Evolutionary conservation across 1,140 invertebrate species (phyloP), one percentile per base, ranked within the genome.

Genomic region (Drosophila nigromelanica): DNA sequence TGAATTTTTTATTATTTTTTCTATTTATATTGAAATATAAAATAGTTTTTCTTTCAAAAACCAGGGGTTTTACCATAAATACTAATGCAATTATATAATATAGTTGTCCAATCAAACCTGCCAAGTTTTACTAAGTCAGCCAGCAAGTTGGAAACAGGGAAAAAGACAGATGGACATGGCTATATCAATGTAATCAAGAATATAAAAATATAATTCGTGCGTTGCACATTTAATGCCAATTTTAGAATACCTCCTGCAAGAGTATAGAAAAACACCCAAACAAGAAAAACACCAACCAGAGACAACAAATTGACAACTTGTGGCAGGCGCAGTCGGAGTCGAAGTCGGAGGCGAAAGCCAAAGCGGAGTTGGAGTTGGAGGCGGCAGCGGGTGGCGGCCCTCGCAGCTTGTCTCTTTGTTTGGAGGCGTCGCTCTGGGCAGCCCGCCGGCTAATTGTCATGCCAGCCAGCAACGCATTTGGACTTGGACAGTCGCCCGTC

Each of bases 401-500:
- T 68, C 42, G 45, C 35, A 14, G 58, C 37, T 42, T 54, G 61
- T 52, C 61, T 43, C 59, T 73, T 74, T 81, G 82, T 87, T 78
- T 74, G 82, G 72, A 86, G 82, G 79, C 82, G 82, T 87, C 82
- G 73, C 82, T 70, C 82, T 67, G 82, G 73, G 77, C 80, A 77
- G 70, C 66, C 80, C 75, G 78, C 78, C 60, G 78, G 68, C 82
- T 86, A 86, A 86, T 86, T 86, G 82, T 86, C 82, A 86, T 86
- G 82, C 82, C 82, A 86, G 82, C 78, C 73, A 83, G 77, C 54
- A 54, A 74, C 67, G 72, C 72, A 80, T 70, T 81, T 75, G 54
- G 63, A 43, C 75, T 73, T 42, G 55, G 39, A 62, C 80, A 55
- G 18, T 56, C 51, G 74, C 71, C 66, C 33, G 51, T 47, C 40